Evolutionary conservation across 2,888 invertebrate species (phyloP), one percentile per base, ranked within the genome.

Genomic region (Ramazzottius varieornatus): DNA sequence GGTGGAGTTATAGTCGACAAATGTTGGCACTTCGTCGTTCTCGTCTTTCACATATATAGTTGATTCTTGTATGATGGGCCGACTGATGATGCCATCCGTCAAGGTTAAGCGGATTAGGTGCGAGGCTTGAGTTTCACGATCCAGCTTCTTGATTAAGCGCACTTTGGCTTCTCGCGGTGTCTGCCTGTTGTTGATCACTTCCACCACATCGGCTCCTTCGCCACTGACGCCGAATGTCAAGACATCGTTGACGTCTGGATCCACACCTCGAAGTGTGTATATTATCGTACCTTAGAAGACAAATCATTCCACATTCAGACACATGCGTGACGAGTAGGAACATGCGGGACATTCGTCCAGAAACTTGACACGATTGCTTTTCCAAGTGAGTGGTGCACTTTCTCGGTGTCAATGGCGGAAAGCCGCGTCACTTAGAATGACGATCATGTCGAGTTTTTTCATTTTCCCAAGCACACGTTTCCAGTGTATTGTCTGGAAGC

Each of bases 201-300:
- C n/a, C 54, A 54, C 54, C 20, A 54, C 54, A 29, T 54, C 54
- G 16, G 54, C 20, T 13, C 54, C 54, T 24, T 54, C 54, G 20
- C 54, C 54, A 24, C 54, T 54, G 4, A 54, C 54, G 54, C 54
- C 54, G 54, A 54, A 54, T 29, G 54, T 54, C 54, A 54, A 54
- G 8, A 29, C 29, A 24, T 8, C 54, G 54, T 54, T 54, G n/a
- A 24, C 16, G 24, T 54, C 54, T 8, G 54, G 29, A 29, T 54
- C 54, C 20, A n/a, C 4, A 4, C 54, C 54, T 13, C 54, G 54
- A 8, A 54, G 54, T 13, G 54, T 54, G 54, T 54, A 54, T 4
- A 54, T 54, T 16, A 54, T 54, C 4, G 13, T 40, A 13, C 40
- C 40, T 40, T n/a, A n/a, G n/a, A n/a, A n/a, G n/a, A n/a, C n/a